phyloP scores from a whole-genome alignment of 2,797 vertebrate genomes.

The Phataginus tetradactyla region DNA sequence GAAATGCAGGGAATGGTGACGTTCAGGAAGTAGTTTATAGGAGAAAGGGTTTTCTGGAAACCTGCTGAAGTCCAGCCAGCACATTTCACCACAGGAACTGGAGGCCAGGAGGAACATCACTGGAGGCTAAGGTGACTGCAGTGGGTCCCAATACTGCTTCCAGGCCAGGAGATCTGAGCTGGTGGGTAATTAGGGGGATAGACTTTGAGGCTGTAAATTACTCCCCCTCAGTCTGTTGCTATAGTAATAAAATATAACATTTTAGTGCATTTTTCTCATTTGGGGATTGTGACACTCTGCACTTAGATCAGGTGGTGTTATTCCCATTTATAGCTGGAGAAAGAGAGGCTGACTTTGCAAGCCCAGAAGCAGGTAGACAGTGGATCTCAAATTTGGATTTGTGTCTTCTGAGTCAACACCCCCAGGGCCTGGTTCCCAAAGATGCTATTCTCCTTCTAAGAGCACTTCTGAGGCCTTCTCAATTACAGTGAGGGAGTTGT shows the following conservation, averaged over 20 bases:
- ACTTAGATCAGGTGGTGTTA: not conserved
- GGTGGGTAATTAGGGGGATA: not conserved
- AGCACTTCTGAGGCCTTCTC: not conserved
- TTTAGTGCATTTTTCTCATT: not conserved
- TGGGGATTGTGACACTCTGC: not conserved
- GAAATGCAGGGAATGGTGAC: not conserved
- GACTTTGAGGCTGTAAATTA: not conserved
- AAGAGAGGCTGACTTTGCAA: not conserved
- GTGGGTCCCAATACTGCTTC: not conserved
- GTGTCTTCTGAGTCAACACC: not conserved
- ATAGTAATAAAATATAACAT: not conserved
- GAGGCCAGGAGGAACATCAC: fast-evolving
- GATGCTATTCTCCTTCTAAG: not conserved
- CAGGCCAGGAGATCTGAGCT: not conserved
- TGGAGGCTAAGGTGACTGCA: not conserved
- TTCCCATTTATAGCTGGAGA: not conserved
- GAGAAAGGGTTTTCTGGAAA: not conserved
- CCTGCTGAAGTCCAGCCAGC: fast-evolving
- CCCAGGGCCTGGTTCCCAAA: fast-evolving
- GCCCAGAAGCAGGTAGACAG: fast-evolving
- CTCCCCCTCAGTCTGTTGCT: not conserved
- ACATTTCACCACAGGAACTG: too few species aligned
- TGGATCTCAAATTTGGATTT: not conserved
- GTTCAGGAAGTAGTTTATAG: not conserved
- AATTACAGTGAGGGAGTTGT: not conserved